Conservation (phyloP, 2,888 invertebrate genomes). For the Glyphotaelius pellucidus region DNA sequence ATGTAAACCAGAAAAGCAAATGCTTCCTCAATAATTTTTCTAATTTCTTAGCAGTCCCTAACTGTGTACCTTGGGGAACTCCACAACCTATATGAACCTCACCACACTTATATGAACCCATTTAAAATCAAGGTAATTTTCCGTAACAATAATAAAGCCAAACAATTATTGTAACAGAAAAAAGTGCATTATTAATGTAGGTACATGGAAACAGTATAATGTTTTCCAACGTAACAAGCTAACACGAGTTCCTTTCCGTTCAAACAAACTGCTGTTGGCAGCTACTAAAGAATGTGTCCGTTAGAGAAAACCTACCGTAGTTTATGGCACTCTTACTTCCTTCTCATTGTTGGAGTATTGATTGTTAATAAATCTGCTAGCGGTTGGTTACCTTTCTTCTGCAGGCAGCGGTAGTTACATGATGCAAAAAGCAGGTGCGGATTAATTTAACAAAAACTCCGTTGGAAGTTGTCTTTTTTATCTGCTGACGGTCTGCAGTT, state of each 20-base stretch:
- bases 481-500: neutral
- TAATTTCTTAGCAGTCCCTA: too few species aligned
- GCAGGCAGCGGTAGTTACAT: neutral
- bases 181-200: neutral
- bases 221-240: slow-evolving; percentile 4
- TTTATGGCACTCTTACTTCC: slow-evolving; percentile 29
- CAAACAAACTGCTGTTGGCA: neutral
- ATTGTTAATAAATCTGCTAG: slow-evolving; percentile 31
- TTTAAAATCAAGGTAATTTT: too few species aligned
- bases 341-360: slow-evolving; percentile 36
- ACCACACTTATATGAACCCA: too few species aligned
- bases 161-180: neutral
- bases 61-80: too few species aligned
- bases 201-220: neutral
- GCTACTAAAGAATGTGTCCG: neutral
- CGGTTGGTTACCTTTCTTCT: slow-evolving; percentile 24
- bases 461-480: neutral
- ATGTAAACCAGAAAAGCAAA: too few species aligned
- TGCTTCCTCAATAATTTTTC: too few species aligned
- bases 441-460: neutral
- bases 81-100: too few species aligned
- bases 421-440: neutral
- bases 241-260: neutral
- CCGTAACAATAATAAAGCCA: too few species aligned
- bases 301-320: neutral